Evolutionary conservation across 2,797 vertebrate species (phyloP).

Genomic region (Etheostoma perlongum): DNA sequence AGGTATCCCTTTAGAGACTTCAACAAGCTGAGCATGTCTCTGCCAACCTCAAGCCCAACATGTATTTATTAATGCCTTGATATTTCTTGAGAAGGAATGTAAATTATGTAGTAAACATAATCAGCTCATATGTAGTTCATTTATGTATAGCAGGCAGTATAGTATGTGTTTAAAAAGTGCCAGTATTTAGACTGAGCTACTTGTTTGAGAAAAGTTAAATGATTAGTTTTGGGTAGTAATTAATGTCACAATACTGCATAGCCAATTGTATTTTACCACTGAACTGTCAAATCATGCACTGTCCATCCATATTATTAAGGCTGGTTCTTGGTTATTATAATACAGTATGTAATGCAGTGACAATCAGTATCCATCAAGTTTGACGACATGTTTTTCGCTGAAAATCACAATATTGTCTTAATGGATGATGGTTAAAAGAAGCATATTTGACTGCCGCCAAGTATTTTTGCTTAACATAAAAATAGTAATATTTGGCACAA

Average conservation of each 20-base stretch:
- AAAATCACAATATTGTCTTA: slow-evolving; percentile 4
- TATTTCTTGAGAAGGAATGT: slow-evolving; percentile 30
- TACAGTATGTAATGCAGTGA: background rate
- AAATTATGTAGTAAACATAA: slow-evolving; percentile 7
- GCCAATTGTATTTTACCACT: background rate
- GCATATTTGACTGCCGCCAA: background rate
- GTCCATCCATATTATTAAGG: background rate
- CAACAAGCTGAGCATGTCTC: slow-evolving; percentile 35
- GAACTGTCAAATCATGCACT: background rate
- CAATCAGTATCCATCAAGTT: background rate
- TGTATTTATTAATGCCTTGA: slow-evolving; percentile 41
- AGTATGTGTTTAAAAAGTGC: background rate
- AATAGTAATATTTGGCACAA: background rate
- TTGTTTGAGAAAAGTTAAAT: background rate
- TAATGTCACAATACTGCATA: background rate
- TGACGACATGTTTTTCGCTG: slow-evolving; percentile 5
- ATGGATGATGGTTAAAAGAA: slow-evolving; percentile 20
- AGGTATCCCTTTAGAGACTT: slow-evolving; percentile 62
- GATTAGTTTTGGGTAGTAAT: background rate
- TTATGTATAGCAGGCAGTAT: background rate
- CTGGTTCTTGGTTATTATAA: background rate
- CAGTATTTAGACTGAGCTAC: background rate
- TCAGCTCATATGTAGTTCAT: background rate
- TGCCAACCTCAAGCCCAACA: slow-evolving; percentile 32
- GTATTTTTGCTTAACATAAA: background rate